A percentile compares a stretch with the other conserved stretches of the same genome.
phyloP scores from a whole-genome alignment of 2,797 vertebrate species.

The Taeniopygia guttata region DNA sequence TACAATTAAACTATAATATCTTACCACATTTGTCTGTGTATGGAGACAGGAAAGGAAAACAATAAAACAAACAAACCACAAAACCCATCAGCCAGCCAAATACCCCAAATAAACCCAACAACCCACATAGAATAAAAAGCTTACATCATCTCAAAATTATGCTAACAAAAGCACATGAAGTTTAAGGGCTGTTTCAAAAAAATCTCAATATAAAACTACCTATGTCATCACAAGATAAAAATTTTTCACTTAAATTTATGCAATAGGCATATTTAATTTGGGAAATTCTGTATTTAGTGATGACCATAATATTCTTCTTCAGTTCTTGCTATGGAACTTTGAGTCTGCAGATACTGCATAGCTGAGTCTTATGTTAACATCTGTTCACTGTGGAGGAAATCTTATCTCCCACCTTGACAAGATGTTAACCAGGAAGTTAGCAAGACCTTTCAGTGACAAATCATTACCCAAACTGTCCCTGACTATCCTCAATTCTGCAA shows the following conservation, averaged over 20 bases:
- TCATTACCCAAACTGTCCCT: neutral
- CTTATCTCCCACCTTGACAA: neutral
- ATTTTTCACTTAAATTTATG: neutral
- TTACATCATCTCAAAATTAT: neutral
- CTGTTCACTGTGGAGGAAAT: neutral
- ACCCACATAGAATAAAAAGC: neutral
- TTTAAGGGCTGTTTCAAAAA: neutral
- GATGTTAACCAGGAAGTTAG: neutral
- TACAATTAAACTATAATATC: conserved; percentile 41
- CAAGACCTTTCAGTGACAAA: neutral
- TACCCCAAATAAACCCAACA: neutral
- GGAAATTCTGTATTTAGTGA: neutral
- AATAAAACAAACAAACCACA: neutral
- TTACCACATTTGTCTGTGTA: neutral
- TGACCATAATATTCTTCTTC: neutral
- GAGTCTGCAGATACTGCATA: neutral
- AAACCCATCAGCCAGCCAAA: neutral
- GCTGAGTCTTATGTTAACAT: neutral
- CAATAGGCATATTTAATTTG: neutral
- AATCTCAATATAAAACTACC: neutral
- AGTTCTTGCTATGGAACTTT: neutral
- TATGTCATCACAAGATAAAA: neutral
- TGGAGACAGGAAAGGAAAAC: neutral
- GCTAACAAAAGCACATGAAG: neutral
- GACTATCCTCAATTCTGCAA: neutral